Evolutionary conservation across 2,888 invertebrate genomes (phyloP).

Genomic region (Hecatera dysodea): DNA sequence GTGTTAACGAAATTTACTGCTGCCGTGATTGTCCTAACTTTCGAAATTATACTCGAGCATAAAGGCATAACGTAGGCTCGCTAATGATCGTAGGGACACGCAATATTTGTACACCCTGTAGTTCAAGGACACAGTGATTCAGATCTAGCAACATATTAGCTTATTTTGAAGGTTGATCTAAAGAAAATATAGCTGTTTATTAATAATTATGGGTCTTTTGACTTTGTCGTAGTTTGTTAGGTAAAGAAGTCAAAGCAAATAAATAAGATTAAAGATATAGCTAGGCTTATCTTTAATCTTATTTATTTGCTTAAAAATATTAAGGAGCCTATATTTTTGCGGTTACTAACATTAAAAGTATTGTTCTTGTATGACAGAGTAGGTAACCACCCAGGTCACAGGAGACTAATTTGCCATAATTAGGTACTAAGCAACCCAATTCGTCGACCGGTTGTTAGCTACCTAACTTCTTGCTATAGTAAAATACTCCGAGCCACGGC

Average conservation of each 20-base stretch:
- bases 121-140: constrained; percentile 64
- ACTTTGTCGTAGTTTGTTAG: constrained; percentile 17
- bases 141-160: constrained; percentile 48
- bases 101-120: constrained; percentile 54
- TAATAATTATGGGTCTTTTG: constrained; percentile 32
- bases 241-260: constrained; percentile 8
- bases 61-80: constrained; percentile 46
- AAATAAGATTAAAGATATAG: constrained; percentile 24
- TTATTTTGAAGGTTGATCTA: constrained; percentile 58
- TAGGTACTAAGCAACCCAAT: background rate
- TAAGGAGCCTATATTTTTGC: background rate
- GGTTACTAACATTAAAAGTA: background rate
- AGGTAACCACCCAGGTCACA: background rate
- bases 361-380: too few species aligned
- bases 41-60: constrained; percentile 58
- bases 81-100: constrained; percentile 66
- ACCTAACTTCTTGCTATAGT: constrained; percentile 3
- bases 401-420: background rate
- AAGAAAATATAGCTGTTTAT: constrained; percentile 30
- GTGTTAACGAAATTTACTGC: constrained; percentile 23
- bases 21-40: constrained; percentile 48
- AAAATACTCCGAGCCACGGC: background rate
- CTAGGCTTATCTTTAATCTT: too few species aligned
- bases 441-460: background rate
- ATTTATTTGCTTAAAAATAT: too few species aligned